Evolutionary conservation across 2,113 vertebrate species (phyloP), one percentile per base, ranked within the genome.

Genomic region (Pseudorasbora parva): DNA sequence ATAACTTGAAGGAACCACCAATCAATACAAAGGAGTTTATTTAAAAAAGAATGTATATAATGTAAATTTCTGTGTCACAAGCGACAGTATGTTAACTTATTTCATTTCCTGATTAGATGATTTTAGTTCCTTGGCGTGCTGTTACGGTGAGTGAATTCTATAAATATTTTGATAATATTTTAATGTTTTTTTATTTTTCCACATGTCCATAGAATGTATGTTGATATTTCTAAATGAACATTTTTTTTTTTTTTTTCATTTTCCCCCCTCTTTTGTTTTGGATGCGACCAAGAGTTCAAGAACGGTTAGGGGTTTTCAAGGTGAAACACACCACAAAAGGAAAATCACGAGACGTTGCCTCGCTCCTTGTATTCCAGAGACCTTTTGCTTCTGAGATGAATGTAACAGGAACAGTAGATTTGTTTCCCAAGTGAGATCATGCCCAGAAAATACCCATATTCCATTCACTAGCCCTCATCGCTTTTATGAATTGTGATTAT

Each of bases 41-140:
- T 89, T 88, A 88, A 73, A 82, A 81, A 78, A 81, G 76, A 89
- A 91, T 94, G 93, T 94, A 94, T 78, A 94, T 94, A 93, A 83
- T 94, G 93, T 94, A 94, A 91, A 93, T 91, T 86, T 89, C 30
- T 89, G 78, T 80, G 83, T 93, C 82, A 90, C 87, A 79, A 88
- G 79, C 64, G 62, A 74, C 75, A 21, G 88, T 91, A 90, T 89
- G 88, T 91, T 92, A 92, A 93, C 84, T 93, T 93, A 93, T 93
- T 93, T 91, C 72, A 56, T 89, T 91, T 78, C 76, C 45, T 5
- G 77, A 66, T 93, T 92, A 88, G 84, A 84, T 88, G 85, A 57
- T 87, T 92, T 92, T 87, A 87, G 91, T 88, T 90, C 88, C 78
- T 90, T 86, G 86, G 79, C 85, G 89, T 92, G 88, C 87, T 87